Base-by-base conservation (phyloP, 2,113 vertebrate species). In the Mormyrus lacerda region DNA sequence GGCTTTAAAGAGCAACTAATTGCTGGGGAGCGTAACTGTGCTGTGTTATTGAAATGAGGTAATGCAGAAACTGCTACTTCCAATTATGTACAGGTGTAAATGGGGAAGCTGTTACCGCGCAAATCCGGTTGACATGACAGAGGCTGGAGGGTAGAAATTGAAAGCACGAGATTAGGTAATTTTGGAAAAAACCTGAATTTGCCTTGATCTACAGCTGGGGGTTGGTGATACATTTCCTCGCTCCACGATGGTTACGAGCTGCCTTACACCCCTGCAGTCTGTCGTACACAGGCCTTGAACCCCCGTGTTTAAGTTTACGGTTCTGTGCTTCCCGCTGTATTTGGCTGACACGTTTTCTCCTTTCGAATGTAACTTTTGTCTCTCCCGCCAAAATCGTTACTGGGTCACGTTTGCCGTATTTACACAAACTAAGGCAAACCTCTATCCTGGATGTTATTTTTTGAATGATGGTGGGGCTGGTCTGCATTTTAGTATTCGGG, bases 111-210 rank as follows among this genome's bases (percentile, higher is more conserved):
- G 17, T 89, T 88, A 42, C 90, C 19, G 4, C 90, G 87, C 91
- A 91, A 91, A 91, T 91, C 87, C 51, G 79, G 89, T 88, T 91
- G 85, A 91, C 89, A 87, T 93, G 91, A 90, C 84, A 15, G 85
- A 53, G 44, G 65, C 35, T n/a, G 44, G 87, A 87, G 85, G 58
- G 44, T 82, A 44, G 87, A 89, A 91, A 93, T 47, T 5, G 90
- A 90, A 87, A 84, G 89, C 90, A 91, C 88, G 91, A 92, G 90
- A 92, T 83, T 48, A 58, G 42, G 73, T 87, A 24, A 61, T 53
- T 61, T 58, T 87, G 83, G 73, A 82, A 89, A 39, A 11, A 50
- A 11, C 45, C 9, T 10, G 11, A 11, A 17, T 24, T 47, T 44
- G 42, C 24, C 19, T 84, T 84, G 39, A 84, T 24, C 82, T 83